Conservation (phyloP, 2,113 vertebrate species). For the Pteronura brasiliensis region DNA sequence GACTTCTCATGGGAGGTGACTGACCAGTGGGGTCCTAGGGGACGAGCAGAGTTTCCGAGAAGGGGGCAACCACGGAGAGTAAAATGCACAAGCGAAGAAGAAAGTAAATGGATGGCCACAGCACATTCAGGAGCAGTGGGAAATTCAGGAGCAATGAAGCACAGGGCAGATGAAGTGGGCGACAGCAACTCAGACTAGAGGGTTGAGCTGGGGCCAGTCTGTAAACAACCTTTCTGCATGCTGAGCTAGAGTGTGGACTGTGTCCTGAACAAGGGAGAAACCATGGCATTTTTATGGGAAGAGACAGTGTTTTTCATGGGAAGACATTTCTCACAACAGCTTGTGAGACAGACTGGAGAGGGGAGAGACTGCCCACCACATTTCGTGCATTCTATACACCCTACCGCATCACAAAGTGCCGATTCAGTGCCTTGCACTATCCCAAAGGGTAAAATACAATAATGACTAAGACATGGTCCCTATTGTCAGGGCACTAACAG, state of each 20-base stretch:
- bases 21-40: neutral
- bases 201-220: neutral
- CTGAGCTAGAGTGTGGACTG: neutral
- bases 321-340: conserved; percentile 5
- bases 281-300: neutral
- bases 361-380: neutral
- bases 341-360: neutral
- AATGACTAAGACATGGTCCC: neutral
- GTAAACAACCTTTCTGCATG: neutral
- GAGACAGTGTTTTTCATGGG: neutral
- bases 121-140: neutral
- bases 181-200: neutral
- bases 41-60: neutral
- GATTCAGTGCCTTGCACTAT: neutral
- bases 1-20: neutral
- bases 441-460: neutral
- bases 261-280: neutral
- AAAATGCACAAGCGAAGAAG: neutral
- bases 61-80: neutral
- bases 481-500: neutral
- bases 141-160: neutral
- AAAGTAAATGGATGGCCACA: neutral
- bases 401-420: neutral
- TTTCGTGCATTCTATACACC: neutral
- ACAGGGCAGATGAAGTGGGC: neutral